Base-by-base conservation (phyloP, 2,113 vertebrate species). In the Trogon surrucura region DNA sequence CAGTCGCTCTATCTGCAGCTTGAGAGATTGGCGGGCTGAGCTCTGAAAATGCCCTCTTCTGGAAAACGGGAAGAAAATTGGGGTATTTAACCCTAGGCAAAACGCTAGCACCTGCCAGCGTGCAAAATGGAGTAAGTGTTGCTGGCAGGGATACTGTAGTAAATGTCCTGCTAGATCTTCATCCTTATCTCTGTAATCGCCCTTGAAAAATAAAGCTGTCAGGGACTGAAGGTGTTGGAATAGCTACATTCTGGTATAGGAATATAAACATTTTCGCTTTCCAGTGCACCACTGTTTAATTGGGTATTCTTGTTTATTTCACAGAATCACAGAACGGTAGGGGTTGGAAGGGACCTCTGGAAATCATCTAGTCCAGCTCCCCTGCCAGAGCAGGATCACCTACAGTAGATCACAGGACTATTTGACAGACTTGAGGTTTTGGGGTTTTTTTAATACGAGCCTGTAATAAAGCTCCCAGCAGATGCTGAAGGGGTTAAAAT, bases 11-110 rank as follows among this genome's bases (percentile, higher is more conserved):
- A 2, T 25, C 65, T 58, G 15, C 1, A 75, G 65, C 10, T 5
- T 20, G 2, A 3, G 21, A n/a, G 25, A 4, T 13, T 1, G 44
- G 4, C 21, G 3, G 2, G 13, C 3, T 0, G 32, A 25, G 53
- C 26, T 80, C 30, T 0, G 0, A 61, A 67, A 34, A 15, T 0
- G 13, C 19, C 6, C 6, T 29, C 53, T 54, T 30, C 36, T 0
- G 65, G 15, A 48, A n/a, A 81, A 60, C 0, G 4, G 41, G 13
- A 45, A 22, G 0, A 6, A 93, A 81, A 61, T 3, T 1, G 2
- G 48, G 30, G 17, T 29, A 9, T 61, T 30, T 85, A 89, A 17
- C 58, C 34, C 65, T 6, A 30, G 41, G 88, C 65, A 54, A 72
- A 53, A n/a, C 2, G 20, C 30, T 44, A 26, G 69, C 65, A 2